A percentile compares a stretch with the other conserved stretches of the same genome.
phyloP scores from a whole-genome alignment of 2,113 vertebrate genomes.

The Salvelinus sp. region DNA sequence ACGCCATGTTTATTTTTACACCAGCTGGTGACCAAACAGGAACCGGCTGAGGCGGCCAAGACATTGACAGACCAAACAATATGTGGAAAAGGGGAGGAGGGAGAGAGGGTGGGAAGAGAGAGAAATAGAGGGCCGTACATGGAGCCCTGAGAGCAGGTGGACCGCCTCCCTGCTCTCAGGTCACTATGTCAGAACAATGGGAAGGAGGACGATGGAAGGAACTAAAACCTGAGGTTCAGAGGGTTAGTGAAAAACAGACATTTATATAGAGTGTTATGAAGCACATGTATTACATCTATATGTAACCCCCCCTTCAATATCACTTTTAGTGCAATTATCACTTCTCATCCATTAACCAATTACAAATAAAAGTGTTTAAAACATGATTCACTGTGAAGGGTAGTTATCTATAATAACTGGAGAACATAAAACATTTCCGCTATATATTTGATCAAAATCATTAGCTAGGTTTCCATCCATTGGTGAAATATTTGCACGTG shows the following conservation, averaged over 20 bases:
- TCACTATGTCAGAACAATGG: constrained; percentile 47
- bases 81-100: constrained; percentile 7
- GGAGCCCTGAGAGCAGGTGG: not conserved
- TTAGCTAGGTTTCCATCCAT: too few relatives aligned
- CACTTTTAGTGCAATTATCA: constrained; percentile 15
- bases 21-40: constrained; percentile 38
- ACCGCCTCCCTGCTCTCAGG: not conserved
- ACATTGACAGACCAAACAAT: constrained; percentile 44
- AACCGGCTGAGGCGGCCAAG: constrained; percentile 38
- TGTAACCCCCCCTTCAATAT: too few relatives aligned
- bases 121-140: not conserved
- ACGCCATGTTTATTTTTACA: not conserved
- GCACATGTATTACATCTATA: not conserved
- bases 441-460: constrained; percentile 14
- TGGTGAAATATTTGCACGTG: too few relatives aligned
- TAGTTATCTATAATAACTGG: not conserved
- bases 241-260: not conserved
- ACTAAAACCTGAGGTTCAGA: constrained; percentile 8
- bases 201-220: constrained; percentile 12
- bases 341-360: constrained; percentile 36
- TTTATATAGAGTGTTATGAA: not conserved
- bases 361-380: constrained; percentile 32
- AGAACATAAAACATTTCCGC: not conserved
- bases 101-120: not conserved
- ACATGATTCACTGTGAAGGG: constrained; percentile 15